These are phyloP conservation scores for Mesorhabditis sp. DNA, from an alignment of 2,888 invertebrate species.

Conservation along the genomic window DNA sequence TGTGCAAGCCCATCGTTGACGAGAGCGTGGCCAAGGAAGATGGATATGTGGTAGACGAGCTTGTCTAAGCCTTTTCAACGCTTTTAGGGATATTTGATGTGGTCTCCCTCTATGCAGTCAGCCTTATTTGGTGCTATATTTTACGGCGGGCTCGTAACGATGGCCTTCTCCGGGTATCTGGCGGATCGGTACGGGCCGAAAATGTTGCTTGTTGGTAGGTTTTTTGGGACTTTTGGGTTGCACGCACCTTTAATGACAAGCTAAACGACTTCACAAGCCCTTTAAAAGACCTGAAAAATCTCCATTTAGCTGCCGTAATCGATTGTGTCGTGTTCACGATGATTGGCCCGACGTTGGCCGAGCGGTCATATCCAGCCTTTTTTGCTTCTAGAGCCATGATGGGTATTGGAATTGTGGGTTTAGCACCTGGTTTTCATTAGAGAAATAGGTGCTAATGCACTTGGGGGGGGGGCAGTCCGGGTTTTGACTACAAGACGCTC, in stretches of 20 bases:
- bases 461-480: too few species aligned
- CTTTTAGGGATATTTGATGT: not conserved
- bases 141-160: not conserved
- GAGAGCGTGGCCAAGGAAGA: not conserved
- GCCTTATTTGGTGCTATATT: not conserved
- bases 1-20: not conserved
- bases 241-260: too few species aligned
- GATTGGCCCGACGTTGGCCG: not conserved
- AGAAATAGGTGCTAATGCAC: too few species aligned
- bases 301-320: not conserved
- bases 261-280: not conserved
- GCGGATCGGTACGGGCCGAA: not conserved
- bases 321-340: not conserved
- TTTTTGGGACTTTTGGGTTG: too few species aligned
- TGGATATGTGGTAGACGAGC: not conserved
- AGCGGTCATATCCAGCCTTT: not conserved
- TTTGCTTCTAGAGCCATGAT: not conserved
- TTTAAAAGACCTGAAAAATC: not conserved
- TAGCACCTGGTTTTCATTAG: not conserved
- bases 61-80: not conserved
- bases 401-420: not conserved
- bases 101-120: not conserved
- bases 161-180: not conserved
- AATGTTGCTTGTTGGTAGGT: not conserved
- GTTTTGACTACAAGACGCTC: too few species aligned